Evolutionary conservation across 2,113 vertebrate species (phyloP), one percentile per base, ranked within the genome.

Genomic region (Eonycteris spelaea): DNA sequence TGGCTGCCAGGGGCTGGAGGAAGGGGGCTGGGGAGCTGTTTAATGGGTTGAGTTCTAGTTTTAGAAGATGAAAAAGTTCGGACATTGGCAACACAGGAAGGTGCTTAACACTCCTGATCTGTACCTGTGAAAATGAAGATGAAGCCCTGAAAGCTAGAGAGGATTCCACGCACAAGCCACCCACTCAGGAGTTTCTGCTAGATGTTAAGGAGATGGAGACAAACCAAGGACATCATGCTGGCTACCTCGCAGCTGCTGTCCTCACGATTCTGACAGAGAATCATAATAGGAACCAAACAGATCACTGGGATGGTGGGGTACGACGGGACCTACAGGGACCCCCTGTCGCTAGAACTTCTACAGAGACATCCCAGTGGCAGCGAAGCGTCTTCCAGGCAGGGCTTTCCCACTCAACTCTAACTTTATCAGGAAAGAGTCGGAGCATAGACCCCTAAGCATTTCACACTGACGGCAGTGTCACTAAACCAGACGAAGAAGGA

Each of bases 1-100:
- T 22, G 51, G 59, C 8, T 35, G 26, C 65, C 35, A 28, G 24
- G 40, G 45, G 5, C 40, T 55, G 18, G 9, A 38, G 48, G 7
- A 40, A 7, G 18, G 55, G 38, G 22, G 0, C n/a, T 4, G 7
- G 4, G 15, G 33, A 51, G 33, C 0, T 26, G 43, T 35, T 15
- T 33, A 57, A 45, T 26, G 55, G 35, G 33, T 1, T 2, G 40
- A 75, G 59, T 77, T 48, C 73, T 30, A 19, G 19, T n/a, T 88
- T 45, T 70, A 11, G 43, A 48, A 57, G 38, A 59, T 30, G 33
- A 86, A 79, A 57, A 78, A 45, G 26, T 67, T 93, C 73, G 15
- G 22, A 73, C 5, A 13, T 2, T 1, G 40, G 35, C 0, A 65
- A 53, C 24, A 65, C 14, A 30, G 30, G 79, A 26, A 26, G 6